Base-by-base conservation (phyloP, 2,113 vertebrate species). In the Hystrix cristata region DNA sequence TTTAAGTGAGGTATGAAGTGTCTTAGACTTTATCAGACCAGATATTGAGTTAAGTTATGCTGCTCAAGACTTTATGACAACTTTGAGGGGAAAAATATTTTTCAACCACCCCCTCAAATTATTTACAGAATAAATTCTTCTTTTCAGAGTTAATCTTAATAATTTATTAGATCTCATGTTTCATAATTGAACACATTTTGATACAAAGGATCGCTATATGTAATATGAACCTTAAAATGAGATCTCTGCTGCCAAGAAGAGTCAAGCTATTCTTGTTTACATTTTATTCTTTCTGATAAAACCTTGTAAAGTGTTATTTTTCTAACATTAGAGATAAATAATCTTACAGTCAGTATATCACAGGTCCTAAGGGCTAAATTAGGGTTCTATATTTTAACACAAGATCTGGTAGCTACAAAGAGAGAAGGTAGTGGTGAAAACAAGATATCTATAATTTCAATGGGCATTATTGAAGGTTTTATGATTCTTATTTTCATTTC, bases 1-100 rank as follows among this genome's bases (percentile, higher is more conserved):
- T 91, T 64, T 71, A 82, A 87, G 34, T 62, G 57, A 95, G 4
- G 8, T 64, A 23, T 80, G 27, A 96, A 87, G n/a, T 91, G 27
- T 60, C 48, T 46, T 80, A 65, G 92, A 5, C 1, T 74, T 65
- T 64, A 67, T 91, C 67, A 86, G 57, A 80, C 92, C 62, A 91
- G 3, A 69, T 76, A 13, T n/a, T 87, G 27, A 95, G 27, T 80
- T 8, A 51, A 5, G 55, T 48, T 96, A 15, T 27, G 18, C 65
- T 79, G 1, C 23, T 59, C 34, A 67, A 84, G 60, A 76, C 8
- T 64, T 95, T 86, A 51, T 69, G 29, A 69, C 59, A 87, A 78
- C 15, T 87, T 64, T 71, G 25, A 14, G 6, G 23, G 57, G 92
- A 48, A 65, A 51, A 16, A 59, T 55, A 13, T 9, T n/a, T 38